Conservation (phyloP, 35 echinoderm and acorn worm genomes). For the Strongylocentrotus purpuratus region DNA sequence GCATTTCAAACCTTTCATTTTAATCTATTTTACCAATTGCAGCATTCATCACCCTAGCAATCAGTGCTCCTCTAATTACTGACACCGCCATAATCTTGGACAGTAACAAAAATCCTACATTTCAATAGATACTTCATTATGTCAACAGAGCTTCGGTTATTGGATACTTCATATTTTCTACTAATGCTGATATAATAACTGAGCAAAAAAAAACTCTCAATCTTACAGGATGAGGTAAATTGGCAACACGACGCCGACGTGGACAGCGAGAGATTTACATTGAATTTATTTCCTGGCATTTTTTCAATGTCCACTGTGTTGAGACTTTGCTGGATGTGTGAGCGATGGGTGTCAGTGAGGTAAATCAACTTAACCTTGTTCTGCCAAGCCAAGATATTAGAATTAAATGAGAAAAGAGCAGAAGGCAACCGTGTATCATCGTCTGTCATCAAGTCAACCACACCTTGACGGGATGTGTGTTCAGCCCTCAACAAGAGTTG, state of each 20-base stretch:
- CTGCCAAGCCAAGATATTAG: conserved; percentile 21
- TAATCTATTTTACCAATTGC: background rate
- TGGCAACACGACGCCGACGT: background rate
- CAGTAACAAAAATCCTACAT: background rate
- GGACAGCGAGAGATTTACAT: conserved; percentile 49
- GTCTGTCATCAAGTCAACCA: background rate
- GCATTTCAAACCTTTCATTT: background rate
- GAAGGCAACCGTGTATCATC: background rate
- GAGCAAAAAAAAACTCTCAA: background rate
- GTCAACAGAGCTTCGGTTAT: background rate
- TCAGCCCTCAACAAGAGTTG: background rate
- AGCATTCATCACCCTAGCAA: background rate
- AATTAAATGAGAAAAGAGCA: conserved; percentile 14
- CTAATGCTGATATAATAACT: conserved; percentile 23
- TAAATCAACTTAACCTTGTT: conserved; percentile 50
- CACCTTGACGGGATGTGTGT: background rate
- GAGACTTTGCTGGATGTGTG: background rate
- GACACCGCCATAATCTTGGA: background rate
- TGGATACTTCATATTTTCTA: conserved; percentile 3
- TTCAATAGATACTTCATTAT: background rate
- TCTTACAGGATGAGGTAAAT: conserved; percentile 32
- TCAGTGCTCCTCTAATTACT: no score
- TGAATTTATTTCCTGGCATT: conserved; percentile 45
- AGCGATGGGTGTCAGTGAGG: background rate
- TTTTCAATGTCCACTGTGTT: conserved; percentile 12